Conservation (phyloP, 2,797 vertebrate species). For the Molossus alvarezi region DNA sequence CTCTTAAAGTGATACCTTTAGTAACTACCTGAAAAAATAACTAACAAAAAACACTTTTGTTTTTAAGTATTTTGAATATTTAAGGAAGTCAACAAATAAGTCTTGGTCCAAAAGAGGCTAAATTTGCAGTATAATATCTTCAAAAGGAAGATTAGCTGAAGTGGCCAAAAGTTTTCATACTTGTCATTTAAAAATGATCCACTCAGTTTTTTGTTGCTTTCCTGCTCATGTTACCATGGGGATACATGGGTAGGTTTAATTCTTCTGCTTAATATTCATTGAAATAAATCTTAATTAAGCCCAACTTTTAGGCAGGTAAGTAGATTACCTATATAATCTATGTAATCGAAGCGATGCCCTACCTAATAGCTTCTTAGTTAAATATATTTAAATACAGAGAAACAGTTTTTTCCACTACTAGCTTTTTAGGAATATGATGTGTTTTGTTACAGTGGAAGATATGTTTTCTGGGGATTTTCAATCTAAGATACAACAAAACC, state of each 20-base stretch:
- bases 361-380: constrained; percentile 56
- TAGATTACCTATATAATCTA: neutral
- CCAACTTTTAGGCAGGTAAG: neutral
- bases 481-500: constrained; percentile 32
- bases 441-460: constrained; percentile 69
- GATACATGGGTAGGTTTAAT: constrained; percentile 23
- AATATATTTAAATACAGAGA: constrained; percentile 54
- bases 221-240: neutral
- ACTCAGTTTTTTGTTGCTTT: neutral
- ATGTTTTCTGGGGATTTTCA: constrained; percentile 59
- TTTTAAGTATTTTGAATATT: constrained; percentile 28
- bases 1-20: neutral
- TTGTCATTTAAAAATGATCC: constrained; percentile 52
- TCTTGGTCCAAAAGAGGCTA: neutral
- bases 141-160: constrained; percentile 24
- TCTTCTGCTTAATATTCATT: constrained; percentile 9
- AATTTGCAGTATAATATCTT: constrained; percentile 13
- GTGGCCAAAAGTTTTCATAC: neutral
- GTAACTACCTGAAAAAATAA: constrained; percentile 17
- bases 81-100: constrained; percentile 22
- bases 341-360: constrained; percentile 47
- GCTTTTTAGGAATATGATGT: constrained; percentile 53
- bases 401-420: constrained; percentile 45
- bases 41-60: constrained; percentile 13
- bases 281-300: constrained; percentile 64